These are phyloP conservation scores for Dendrocopos noguchii DNA, from an alignment of 2,113 vertebrate genomes.

Conservation along the genomic window DNA sequence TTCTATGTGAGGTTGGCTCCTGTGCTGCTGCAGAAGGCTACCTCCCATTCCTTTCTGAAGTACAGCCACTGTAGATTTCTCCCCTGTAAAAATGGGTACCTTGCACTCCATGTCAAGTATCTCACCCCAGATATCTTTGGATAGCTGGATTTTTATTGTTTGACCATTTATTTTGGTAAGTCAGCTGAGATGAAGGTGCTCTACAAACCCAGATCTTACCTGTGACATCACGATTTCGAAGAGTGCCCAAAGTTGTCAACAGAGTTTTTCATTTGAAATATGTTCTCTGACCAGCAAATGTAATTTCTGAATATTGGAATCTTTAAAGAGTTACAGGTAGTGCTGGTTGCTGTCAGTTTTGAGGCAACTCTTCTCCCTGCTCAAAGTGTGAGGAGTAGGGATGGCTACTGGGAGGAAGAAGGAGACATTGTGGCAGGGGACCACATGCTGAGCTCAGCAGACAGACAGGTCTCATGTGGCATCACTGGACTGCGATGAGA, in stretches of 20 bases:
- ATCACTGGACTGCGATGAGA: background rate
- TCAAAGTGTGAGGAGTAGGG: background rate
- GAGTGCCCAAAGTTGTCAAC: background rate
- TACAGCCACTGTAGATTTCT: fast-evolving
- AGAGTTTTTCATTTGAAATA: background rate
- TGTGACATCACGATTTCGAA: background rate
- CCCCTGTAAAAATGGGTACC: background rate
- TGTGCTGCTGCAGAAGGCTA: background rate
- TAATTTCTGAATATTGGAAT: background rate
- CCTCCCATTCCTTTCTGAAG: background rate
- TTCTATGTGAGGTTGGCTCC: background rate
- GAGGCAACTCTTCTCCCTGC: background rate
- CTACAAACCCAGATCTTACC: background rate
- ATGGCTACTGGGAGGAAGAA: background rate
- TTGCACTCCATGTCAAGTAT: background rate
- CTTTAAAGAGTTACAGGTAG: background rate
- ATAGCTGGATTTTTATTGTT: background rate
- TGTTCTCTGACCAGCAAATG: background rate
- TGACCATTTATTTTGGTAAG: background rate
- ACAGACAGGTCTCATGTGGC: background rate
- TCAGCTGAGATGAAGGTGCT: background rate
- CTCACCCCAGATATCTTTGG: background rate
- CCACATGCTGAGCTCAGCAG: background rate
- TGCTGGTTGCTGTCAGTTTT: background rate
- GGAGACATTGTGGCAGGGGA: background rate